Evolutionary conservation across 2,888 invertebrate species (phyloP), one percentile per base, ranked within the genome.

Genomic region (Agonum fuliginosum): DNA sequence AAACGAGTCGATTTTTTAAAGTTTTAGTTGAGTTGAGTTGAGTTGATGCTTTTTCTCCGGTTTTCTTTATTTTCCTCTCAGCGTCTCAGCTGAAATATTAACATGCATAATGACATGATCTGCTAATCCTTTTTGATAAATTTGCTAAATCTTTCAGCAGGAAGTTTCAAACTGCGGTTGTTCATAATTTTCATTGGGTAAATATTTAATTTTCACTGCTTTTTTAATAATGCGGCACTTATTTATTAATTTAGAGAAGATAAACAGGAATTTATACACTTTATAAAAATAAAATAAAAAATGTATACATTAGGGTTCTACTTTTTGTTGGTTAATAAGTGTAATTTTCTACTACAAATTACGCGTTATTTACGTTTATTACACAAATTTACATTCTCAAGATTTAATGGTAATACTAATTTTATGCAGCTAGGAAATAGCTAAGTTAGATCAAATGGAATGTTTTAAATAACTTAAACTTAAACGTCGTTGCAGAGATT

Each of bases 321-420:
- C 58, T 30, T 30, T 62, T 30, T 62, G 30, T 27, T 30, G 58
- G 14, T 30, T 30, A 62, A 17, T 30, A 62, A 58, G 58, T 62
- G 14, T 30, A 62, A 30, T 62, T 62, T 62, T 62, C 58, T 62
- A 30, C 30, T 62, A 62, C 58, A 30, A 62, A 62, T 30, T 62
- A 62, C 30, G 30, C 27, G 58, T 62, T 62, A 62, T 62, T 62
- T 62, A 62, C 30, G 58, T 30, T 62, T 30, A 62, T 62, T 62
- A 62, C 30, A 30, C 12, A 62, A 62, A 62, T 62, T 62, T 62
- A 62, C 58, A 62, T 62, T 62, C 30, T 30, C 14, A 10, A 27
- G 30, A 62, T 62, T 62, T 62, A 62, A 62, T 62, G 58, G 17
- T 62, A 62, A 62, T 62, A 62, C 30, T 62, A 34, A 62, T 62